A percentile compares a stretch with the other conserved stretches of the same genome.
Conservation (phyloP, 2,888 invertebrate genomes). For the Ormyrus nitidulus region DNA sequence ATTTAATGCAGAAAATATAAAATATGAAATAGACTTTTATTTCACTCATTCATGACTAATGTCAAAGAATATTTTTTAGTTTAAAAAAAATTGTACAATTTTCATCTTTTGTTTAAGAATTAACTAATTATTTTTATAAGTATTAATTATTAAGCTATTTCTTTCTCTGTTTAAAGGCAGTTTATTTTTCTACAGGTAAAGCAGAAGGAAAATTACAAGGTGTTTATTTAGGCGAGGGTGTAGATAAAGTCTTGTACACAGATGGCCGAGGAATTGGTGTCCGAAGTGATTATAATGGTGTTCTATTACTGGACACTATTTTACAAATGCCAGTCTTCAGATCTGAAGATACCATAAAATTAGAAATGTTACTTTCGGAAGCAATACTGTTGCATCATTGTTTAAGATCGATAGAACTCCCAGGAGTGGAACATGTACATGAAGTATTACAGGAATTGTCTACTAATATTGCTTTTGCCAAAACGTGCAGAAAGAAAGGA, state of each 20-base stretch:
- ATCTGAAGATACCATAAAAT: conserved; percentile 86
- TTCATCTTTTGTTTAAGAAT: no score
- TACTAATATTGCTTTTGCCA: conserved; percentile 83
- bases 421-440: conserved; percentile 86
- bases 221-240: conserved; percentile 83
- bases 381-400: conserved; percentile 90
- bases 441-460: conserved; percentile 88
- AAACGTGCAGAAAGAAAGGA: conserved; percentile 86
- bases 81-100: no score
- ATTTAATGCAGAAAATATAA: no score
- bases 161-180: neutral
- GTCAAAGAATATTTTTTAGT: no score
- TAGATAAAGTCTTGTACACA: conserved; percentile 90
- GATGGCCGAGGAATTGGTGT: conserved; percentile 89
- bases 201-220: conserved; percentile 82
- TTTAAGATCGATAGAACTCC: conserved; percentile 84
- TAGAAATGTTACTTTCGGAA: conserved; percentile 92
- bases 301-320: conserved; percentile 91
- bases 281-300: conserved; percentile 93
- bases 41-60: no score
- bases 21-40: no score
- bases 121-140: no score
- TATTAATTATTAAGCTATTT: no score
- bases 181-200: conserved; percentile 76
- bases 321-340: conserved; percentile 88